Conservation (phyloP, 1,140 invertebrate genomes). For the Phocides pigmalion region DNA sequence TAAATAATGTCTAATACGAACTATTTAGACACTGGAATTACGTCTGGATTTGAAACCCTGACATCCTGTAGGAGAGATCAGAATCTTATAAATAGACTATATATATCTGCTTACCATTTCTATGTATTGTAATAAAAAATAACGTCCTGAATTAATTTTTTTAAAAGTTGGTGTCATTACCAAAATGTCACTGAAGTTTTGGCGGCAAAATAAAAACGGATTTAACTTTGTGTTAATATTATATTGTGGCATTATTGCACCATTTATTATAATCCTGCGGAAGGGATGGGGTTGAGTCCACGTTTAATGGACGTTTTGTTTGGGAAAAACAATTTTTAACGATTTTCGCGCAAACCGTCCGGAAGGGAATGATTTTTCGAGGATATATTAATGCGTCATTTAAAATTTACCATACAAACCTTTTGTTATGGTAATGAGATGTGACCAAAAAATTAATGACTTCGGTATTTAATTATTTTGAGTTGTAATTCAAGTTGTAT, state of each 20-base stretch:
- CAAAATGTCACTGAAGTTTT: conserved; percentile 46
- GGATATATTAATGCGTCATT: conserved; percentile 50
- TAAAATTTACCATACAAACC: conserved; percentile 19
- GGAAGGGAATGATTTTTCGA: conserved; percentile 62
- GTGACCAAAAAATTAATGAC: conserved; percentile 23
- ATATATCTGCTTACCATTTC: no score
- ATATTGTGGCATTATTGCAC: conserved; percentile 82
- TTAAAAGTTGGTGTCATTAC: neutral
- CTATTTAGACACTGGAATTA: no score
- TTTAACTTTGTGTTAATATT: conserved; percentile 83
- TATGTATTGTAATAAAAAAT: no score
- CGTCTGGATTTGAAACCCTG: no score
- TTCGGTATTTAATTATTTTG: neutral
- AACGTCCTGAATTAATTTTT: neutral
- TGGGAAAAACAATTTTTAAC: conserved; percentile 74
- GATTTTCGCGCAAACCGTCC: conserved; percentile 61
- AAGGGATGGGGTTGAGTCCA: conserved; percentile 75
- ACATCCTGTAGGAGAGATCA: no score
- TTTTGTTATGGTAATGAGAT: conserved; percentile 25
- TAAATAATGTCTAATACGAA: no score
- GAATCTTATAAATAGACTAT: no score
- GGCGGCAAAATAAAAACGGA: conserved; percentile 77
- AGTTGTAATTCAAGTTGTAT: neutral
- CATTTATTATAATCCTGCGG: conserved; percentile 80
- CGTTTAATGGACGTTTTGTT: conserved; percentile 81